These are phyloP conservation scores for Pocillopora meandrina DNA, from an alignment of 92 coral and sea anemone species.

Conservation along the genomic window DNA sequence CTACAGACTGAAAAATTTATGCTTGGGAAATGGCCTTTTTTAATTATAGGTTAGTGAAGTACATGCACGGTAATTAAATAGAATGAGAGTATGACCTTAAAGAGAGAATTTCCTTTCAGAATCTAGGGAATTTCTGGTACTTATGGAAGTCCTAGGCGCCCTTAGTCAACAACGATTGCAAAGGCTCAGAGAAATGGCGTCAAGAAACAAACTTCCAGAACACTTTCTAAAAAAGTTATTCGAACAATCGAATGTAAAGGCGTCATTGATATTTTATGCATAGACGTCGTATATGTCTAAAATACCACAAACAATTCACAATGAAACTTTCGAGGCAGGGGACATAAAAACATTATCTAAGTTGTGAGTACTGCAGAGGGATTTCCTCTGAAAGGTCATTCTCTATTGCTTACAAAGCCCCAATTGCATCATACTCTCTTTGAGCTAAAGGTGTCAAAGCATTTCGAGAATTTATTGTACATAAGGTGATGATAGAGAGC, in stretches of 20 bases:
- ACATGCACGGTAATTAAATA: background rate
- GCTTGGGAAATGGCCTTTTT: background rate
- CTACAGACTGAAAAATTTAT: background rate
- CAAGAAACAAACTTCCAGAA: no score
- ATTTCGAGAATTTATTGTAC: conserved; percentile 29
- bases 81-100: background rate
- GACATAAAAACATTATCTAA: background rate
- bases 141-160: no score
- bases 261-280: no score
- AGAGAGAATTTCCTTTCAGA: background rate
- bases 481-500: conserved; percentile 2
- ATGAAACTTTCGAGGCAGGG: background rate
- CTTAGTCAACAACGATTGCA: no score
- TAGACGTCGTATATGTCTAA: background rate
- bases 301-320: background rate
- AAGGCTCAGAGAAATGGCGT: no score
- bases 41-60: background rate
- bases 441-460: background rate
- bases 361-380: background rate
- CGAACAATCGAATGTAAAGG: no score
- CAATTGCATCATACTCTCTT: background rate
- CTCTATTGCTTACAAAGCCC: background rate
- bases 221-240: no score
- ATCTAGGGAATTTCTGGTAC: no score
- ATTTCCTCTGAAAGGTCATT: conserved; percentile 20